These are phyloP conservation scores for Neoaliturus tenellus DNA, from an alignment of 2,888 invertebrate genomes.

Conservation along the genomic window DNA sequence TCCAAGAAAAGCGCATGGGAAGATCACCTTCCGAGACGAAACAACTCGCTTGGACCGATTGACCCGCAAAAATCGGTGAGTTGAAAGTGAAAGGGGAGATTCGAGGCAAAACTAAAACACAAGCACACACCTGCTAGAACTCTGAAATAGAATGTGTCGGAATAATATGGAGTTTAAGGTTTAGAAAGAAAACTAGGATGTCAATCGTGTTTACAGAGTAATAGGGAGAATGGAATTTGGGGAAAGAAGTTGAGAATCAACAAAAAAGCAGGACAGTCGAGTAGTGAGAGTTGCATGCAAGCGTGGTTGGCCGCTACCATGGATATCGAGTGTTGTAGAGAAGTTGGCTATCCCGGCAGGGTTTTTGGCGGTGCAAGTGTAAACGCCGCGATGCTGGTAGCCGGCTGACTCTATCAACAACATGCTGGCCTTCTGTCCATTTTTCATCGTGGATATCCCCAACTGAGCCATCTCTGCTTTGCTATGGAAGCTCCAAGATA, in stretches of 20 bases:
- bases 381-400: constrained; percentile 70
- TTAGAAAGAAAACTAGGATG: too few relatives aligned
- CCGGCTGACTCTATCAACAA: constrained; percentile 70
- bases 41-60: constrained; percentile 85
- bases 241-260: not conserved
- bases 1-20: constrained; percentile 76
- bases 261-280: not conserved
- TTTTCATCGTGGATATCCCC: constrained; percentile 66
- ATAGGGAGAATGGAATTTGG: not conserved
- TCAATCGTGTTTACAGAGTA: too few relatives aligned
- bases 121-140: not conserved
- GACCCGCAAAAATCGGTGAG: constrained; percentile 85
- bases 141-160: not conserved
- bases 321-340: constrained; percentile 53
- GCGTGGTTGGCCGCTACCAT: constrained; percentile 68
- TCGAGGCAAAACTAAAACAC: constrained; percentile 84
- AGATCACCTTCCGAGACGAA: constrained; percentile 78
- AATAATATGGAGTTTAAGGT: not conserved
- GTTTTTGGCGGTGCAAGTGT: constrained; percentile 72
- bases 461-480: constrained; percentile 69
- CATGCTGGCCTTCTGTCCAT: constrained; percentile 69
- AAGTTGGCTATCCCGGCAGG: constrained; percentile 69
- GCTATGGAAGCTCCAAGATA: constrained; percentile 73
- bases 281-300: constrained; percentile 21
- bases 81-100: constrained; percentile 87